Percentiles rank a stretch among this genome's conserved stretches.
phyloP scores from a whole-genome alignment of 1,140 invertebrate species.

The Helicoverpa zea region DNA sequence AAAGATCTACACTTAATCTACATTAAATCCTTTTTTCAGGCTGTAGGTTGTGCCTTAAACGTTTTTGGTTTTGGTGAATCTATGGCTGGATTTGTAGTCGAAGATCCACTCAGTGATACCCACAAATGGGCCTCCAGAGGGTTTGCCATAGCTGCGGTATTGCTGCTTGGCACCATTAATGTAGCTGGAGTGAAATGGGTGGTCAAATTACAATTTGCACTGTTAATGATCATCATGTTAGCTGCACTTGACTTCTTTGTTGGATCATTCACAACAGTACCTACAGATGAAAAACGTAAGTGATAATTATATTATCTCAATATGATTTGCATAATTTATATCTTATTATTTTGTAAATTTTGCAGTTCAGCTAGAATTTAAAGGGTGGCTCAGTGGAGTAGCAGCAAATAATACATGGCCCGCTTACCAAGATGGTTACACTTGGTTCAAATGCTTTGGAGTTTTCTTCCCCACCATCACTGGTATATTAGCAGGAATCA shows the following conservation, averaged over 20 bases:
- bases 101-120: conserved; percentile 65
- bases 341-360: conserved; percentile 46
- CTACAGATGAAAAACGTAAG: conserved; percentile 51
- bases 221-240: conserved; percentile 93
- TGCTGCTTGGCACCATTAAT: conserved; percentile 95
- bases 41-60: conserved; percentile 97
- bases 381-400: conserved; percentile 93
- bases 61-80: conserved; percentile 98
- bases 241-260: conserved; percentile 96
- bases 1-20: background rate
- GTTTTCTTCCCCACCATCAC: conserved; percentile 98
- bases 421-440: conserved; percentile 92
- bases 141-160: conserved; percentile 93
- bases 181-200: conserved; percentile 97
- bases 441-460: conserved; percentile 97
- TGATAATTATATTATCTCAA: too few species aligned
- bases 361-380: conserved; percentile 89
- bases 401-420: conserved; percentile 95
- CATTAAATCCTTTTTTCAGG: conserved; percentile 87
- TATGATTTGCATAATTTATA: too few species aligned
- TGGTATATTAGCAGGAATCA: conserved; percentile 97
- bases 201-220: conserved; percentile 95
- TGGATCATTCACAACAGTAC: conserved; percentile 93
- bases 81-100: conserved; percentile 92
- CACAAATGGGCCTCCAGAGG: conserved; percentile 92